Percentiles rank a stretch among this genome's conserved stretches.
Evolutionary conservation across 1,140 invertebrate genomes (phyloP).

Genomic region (Drosophila pandora): DNA sequence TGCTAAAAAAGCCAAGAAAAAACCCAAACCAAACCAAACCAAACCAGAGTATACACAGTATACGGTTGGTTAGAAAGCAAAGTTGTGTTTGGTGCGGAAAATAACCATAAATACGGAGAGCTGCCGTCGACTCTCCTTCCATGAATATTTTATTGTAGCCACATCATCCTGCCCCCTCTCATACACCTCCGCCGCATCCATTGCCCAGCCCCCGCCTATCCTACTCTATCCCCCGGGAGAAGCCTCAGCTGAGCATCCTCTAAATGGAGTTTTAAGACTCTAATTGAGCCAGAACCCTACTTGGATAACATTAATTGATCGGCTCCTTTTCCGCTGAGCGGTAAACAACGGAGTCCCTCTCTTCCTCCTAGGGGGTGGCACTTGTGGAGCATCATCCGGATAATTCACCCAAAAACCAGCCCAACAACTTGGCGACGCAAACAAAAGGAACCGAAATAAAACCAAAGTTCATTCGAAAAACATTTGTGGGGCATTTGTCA

Average conservation of each 20-base stretch:
- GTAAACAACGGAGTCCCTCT: background rate
- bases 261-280: slow-evolving; percentile 51
- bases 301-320: slow-evolving; percentile 48
- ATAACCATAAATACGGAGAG: slow-evolving; percentile 48
- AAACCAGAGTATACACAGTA: slow-evolving; percentile 9
- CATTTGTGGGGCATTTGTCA: slow-evolving; percentile 45
- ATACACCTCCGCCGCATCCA: background rate
- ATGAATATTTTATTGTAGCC: slow-evolving; percentile 45
- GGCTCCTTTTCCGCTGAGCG: slow-evolving; percentile 15
- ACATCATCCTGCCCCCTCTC: slow-evolving; percentile 9
- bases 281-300: slow-evolving; percentile 35
- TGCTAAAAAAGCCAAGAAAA: slow-evolving; percentile 2
- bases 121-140: slow-evolving; percentile 6
- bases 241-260: slow-evolving; percentile 27
- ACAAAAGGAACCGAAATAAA: slow-evolving; percentile 38
- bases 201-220: background rate
- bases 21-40: background rate
- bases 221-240: background rate
- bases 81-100: slow-evolving; percentile 46
- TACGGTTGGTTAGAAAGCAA: slow-evolving; percentile 38
- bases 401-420: slow-evolving; percentile 1
- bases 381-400: slow-evolving; percentile 20
- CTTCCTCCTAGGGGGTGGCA: slow-evolving; percentile 20
- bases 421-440: slow-evolving; percentile 30
- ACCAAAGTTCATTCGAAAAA: slow-evolving; percentile 51